Evolutionary conservation across 2,113 vertebrate genomes (phyloP).

Genomic region (Apeltes quadracus): DNA sequence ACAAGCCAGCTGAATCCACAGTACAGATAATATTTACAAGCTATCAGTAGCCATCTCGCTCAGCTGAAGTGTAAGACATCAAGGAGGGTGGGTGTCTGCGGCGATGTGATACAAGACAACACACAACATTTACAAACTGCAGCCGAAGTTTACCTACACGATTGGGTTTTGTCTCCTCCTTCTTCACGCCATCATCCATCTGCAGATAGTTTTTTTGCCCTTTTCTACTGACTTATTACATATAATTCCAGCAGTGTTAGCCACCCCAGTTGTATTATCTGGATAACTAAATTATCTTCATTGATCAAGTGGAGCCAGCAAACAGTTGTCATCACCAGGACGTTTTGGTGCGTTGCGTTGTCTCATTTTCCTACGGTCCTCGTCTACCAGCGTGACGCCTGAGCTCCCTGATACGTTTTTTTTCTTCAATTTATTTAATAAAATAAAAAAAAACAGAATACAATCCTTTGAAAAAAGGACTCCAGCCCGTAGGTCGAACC

Average conservation of each 20-base stretch:
- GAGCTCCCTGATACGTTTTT: too few species aligned
- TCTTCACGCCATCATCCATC: neutral
- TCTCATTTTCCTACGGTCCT: conserved; percentile 19
- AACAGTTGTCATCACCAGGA: conserved; percentile 13
- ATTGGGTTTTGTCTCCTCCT: neutral
- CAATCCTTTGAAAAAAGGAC: neutral
- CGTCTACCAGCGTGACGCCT: neutral
- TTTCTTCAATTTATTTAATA: too few species aligned
- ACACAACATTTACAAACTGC: neutral
- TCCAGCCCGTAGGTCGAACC: neutral
- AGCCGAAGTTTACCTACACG: neutral
- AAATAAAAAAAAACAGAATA: neutral
- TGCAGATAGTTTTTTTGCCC: neutral
- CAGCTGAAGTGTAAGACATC: neutral
- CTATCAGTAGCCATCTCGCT: neutral
- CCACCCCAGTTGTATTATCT: neutral
- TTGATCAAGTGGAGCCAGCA: conserved; percentile 4
- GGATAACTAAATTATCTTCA: conserved; percentile 50
- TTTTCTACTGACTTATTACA: conserved; percentile 2
- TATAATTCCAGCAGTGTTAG: neutral
- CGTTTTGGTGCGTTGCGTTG: conserved; percentile 3
- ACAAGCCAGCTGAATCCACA: neutral
- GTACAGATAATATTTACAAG: neutral
- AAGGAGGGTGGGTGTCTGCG: neutral
- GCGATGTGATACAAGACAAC: neutral